phyloP scores from a whole-genome alignment of 1,140 invertebrate genomes.

The Calliopsis andreniformis region DNA sequence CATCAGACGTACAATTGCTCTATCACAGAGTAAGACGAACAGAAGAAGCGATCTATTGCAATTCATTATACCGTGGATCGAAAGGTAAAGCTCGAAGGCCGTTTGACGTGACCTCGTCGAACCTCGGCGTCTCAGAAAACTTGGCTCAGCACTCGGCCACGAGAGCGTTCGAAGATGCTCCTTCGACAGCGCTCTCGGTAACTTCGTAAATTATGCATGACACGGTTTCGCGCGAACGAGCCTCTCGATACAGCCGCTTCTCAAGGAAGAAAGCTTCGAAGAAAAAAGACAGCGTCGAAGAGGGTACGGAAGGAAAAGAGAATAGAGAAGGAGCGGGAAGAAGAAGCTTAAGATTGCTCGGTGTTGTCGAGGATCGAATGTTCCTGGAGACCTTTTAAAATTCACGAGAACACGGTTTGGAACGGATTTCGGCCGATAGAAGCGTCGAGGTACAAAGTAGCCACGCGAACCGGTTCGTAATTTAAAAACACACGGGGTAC shows the following conservation, averaged over 20 bases:
- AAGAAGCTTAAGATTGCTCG: constrained; percentile 6
- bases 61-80: neutral
- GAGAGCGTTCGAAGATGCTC: constrained; percentile 2
- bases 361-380: too few species aligned
- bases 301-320: neutral
- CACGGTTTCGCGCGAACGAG: constrained; percentile 23
- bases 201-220: constrained; percentile 58
- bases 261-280: neutral
- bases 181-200: constrained; percentile 34
- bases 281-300: neutral
- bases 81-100: neutral
- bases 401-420: constrained; percentile 37
- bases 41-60: too few species aligned
- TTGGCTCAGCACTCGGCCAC: constrained; percentile 16
- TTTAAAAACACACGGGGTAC: constrained; percentile 47
- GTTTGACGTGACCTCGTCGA: neutral
- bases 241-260: constrained; percentile 8
- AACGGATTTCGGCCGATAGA: constrained; percentile 30
- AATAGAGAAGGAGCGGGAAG: neutral
- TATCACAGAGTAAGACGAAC: too few species aligned
- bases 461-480: constrained; percentile 39
- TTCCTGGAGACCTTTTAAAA: constrained; percentile 38
- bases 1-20: too few species aligned
- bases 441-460: constrained; percentile 44
- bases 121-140: neutral